Percentiles rank a stretch among this genome's conserved stretches.
Evolutionary conservation across 2,797 vertebrate genomes (phyloP).

Genomic region (Platalea minor): DNA sequence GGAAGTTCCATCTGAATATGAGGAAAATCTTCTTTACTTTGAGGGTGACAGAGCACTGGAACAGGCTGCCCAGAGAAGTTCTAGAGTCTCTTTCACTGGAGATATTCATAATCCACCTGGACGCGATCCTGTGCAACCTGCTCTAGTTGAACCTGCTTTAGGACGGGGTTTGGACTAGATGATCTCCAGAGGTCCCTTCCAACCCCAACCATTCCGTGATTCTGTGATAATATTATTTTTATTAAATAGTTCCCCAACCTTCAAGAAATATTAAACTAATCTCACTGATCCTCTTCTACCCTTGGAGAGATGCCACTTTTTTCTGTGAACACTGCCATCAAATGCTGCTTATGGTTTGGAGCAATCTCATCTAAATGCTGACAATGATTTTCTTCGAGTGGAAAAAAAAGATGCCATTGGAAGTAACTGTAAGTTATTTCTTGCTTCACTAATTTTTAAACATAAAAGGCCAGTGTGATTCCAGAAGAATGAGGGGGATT

Average conservation of each 20-base stretch:
- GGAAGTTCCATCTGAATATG: no score
- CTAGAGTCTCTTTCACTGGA: no score
- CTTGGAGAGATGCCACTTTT: not conserved
- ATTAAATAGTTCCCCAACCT: not conserved
- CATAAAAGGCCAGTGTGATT: not conserved
- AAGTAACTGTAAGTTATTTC: not conserved
- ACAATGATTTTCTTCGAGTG: fast-evolving
- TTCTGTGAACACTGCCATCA: not conserved
- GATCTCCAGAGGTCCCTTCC: no score
- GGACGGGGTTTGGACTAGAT: no score
- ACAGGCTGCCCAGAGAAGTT: no score
- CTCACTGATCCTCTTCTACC: not conserved
- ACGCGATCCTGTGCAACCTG: no score
- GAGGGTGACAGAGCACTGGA: no score
- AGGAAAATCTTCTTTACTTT: no score
- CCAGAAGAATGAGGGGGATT: not conserved
- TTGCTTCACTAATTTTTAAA: not conserved
- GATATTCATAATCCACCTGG: no score
- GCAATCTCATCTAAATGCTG: not conserved
- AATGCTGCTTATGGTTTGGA: not conserved
- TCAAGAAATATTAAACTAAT: not conserved
- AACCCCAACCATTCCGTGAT: no score
- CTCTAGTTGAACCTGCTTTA: no score
- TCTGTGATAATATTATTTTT: not conserved
- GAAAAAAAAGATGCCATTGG: not conserved